Evolutionary conservation across 2,797 vertebrate species (phyloP).

Genomic region (Babyrousa celebensis): DNA sequence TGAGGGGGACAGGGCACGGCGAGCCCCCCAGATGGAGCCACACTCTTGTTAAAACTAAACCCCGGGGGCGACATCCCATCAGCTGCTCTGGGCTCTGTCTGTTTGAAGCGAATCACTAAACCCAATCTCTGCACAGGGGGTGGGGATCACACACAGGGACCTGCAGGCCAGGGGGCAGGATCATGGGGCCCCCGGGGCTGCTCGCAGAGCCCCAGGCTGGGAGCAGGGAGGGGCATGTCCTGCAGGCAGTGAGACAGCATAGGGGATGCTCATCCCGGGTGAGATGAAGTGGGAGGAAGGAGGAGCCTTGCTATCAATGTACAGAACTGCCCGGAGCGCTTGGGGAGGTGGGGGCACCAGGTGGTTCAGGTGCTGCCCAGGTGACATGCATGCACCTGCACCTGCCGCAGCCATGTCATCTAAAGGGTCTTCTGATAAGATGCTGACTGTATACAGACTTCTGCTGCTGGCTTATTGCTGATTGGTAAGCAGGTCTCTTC

Average conservation of each 20-base stretch:
- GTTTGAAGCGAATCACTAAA: background rate
- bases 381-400: rapidly evolving
- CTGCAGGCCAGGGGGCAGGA: background rate
- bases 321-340: too few relatives aligned
- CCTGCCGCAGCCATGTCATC: background rate
- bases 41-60: background rate
- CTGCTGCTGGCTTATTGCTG: background rate
- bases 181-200: background rate
- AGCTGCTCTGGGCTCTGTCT: background rate
- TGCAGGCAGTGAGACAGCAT: background rate
- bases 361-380: background rate
- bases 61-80: background rate
- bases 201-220: background rate
- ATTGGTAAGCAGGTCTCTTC: background rate
- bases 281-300: background rate
- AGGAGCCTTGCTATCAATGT: background rate
- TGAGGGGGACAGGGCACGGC: background rate
- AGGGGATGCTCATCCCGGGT: background rate
- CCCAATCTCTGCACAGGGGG: background rate
- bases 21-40: background rate
- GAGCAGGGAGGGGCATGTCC: background rate
- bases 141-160: background rate
- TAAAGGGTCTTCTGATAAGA: background rate
- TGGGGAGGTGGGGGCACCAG: background rate
- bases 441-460: background rate